Evolutionary conservation across 2,888 invertebrate genomes (phyloP).

Genomic region (Xanthorhoe spadicearia): DNA sequence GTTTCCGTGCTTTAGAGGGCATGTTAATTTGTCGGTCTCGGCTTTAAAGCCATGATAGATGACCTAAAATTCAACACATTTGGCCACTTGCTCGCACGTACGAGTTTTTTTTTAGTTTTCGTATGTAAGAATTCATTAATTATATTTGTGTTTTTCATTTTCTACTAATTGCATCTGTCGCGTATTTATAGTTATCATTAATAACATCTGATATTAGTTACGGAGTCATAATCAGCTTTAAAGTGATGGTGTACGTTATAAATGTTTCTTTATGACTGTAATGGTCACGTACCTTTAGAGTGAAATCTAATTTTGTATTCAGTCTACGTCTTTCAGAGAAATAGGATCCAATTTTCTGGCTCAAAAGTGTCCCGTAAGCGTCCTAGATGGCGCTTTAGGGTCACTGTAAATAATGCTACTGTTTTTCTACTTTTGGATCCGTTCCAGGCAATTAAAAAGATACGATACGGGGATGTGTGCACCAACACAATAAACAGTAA

Average conservation of each 20-base stretch:
- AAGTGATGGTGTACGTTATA: not conserved
- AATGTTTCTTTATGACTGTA: not conserved
- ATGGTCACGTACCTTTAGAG: not conserved
- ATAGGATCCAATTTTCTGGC: slow-evolving; percentile 29
- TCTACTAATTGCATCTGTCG: too few relatives aligned
- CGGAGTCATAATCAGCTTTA: too few relatives aligned
- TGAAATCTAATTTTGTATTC: slow-evolving; percentile 28
- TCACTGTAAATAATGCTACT: slow-evolving; percentile 35
- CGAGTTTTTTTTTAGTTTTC: too few relatives aligned
- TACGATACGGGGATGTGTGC: slow-evolving; percentile 2
- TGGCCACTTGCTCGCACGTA: too few relatives aligned
- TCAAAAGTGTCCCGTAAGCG: slow-evolving; percentile 33
- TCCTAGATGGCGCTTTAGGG: slow-evolving; percentile 34
- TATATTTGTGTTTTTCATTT: too few relatives aligned
- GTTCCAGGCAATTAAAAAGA: slow-evolving; percentile 40
- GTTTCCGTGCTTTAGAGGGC: not conserved
- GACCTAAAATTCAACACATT: too few relatives aligned
- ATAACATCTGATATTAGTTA: too few relatives aligned
- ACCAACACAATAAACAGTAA: not conserved
- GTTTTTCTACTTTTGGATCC: slow-evolving; percentile 39
- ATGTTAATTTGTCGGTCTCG: too few relatives aligned
- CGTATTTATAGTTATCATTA: too few relatives aligned
- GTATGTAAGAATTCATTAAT: too few relatives aligned
- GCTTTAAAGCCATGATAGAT: too few relatives aligned
- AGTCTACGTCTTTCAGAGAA: slow-evolving; percentile 27